Evolutionary conservation across 1,140 invertebrate genomes (phyloP), one percentile per base, ranked within the genome.

Genomic region (Globodera rostochiensis): DNA sequence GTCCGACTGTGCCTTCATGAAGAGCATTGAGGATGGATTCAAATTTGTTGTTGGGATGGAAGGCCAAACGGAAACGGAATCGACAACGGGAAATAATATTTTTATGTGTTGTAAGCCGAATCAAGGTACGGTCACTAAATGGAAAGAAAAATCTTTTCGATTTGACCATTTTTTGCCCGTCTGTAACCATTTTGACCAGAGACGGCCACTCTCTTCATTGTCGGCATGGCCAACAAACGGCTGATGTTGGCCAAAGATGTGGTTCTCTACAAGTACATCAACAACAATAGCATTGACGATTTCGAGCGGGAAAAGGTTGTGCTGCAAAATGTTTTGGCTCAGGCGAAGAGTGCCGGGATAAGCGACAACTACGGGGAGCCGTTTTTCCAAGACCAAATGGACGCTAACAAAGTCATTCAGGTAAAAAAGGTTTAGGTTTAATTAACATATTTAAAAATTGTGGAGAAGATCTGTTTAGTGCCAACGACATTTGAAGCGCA

Each of bases 371-470:
- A 53, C 53, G 74, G 57, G 19, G 45, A 21, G n/a, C 19, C 15
- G 53, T 64, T 75, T 45, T 75, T 75, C 46, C 49, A 75, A 57
- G 74, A 75, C 50, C 74, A 75, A 75, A 57, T 75, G 19, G 7
- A 75, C 66, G 74, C 74, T 47, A 75, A 57, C 46, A 75, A 75
- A 57, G 3, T 64, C 15, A 49, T 75, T n/a, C 74, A 75, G 50
- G 74, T 75, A 19, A 75, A 75, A n/a, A 13, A 74, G 13, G 36
- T 8, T 25, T 7, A 49, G 8, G n/a, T 8, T 73, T 73, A 71
- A 73, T 36, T 2, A 36, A 36, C 36, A 36, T 36, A 36, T 36
- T 36, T 36, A 36, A 36, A 25, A 36, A 36, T 36, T 36, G 36
- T 36, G 36, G 36, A 36, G 2, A 2, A 36, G 36, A 36, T 36